Percentiles rank a stretch among this genome's conserved stretches.
phyloP scores from a whole-genome alignment of 2,113 vertebrate genomes.

The Bubo scandiacus region DNA sequence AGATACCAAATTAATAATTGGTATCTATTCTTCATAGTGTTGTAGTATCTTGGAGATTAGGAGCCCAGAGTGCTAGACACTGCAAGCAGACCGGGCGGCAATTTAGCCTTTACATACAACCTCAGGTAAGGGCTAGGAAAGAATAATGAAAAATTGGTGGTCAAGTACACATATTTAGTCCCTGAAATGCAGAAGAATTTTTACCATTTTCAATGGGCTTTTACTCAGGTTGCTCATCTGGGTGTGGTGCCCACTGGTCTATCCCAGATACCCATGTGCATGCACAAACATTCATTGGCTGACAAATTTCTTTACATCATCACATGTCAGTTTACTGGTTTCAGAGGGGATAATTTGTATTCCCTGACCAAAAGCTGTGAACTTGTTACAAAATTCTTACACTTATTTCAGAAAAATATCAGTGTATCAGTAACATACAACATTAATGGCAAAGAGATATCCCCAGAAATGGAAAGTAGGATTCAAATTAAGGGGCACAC shows the following conservation, averaged over 20 bases:
- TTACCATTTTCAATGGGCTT: background rate
- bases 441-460: background rate
- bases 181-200: background rate
- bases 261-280: rapidly evolving
- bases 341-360: background rate
- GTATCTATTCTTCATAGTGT: background rate
- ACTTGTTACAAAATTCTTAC: background rate
- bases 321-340: background rate
- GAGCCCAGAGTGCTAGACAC: background rate
- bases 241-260: background rate
- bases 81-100: background rate
- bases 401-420: background rate
- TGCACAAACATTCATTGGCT: background rate
- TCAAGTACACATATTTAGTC: background rate
- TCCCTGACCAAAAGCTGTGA: background rate
- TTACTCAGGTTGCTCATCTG: background rate
- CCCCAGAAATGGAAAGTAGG: background rate
- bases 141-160: background rate
- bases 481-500: slow-evolving; percentile 9
- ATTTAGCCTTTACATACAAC: background rate
- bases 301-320: background rate
- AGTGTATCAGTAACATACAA: background rate
- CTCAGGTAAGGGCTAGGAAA: background rate
- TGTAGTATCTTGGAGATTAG: background rate
- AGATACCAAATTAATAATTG: background rate